phyloP scores from a whole-genome alignment of 2,888 invertebrate genomes.

The Nomada fucata region DNA sequence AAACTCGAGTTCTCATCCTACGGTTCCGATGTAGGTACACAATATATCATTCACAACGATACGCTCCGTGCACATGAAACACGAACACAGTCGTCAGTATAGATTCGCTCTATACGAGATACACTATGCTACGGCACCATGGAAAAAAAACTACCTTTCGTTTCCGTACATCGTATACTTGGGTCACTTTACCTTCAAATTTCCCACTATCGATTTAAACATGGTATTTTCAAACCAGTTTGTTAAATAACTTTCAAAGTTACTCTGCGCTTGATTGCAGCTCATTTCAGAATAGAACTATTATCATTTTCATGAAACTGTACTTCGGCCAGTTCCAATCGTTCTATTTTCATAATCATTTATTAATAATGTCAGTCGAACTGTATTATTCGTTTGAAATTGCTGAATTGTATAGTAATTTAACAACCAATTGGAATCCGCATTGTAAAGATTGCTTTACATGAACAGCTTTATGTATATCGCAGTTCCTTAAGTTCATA shows the following conservation, averaged over 20 bases:
- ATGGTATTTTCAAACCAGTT: not conserved
- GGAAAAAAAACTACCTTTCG: not conserved
- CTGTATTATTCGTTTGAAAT: not conserved
- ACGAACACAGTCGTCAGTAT: conserved; percentile 42
- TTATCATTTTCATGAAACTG: not conserved
- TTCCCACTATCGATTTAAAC: conserved; percentile 26
- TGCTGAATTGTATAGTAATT: not conserved
- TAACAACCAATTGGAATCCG: not conserved
- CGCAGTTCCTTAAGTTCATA: not conserved
- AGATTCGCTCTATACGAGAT: conserved; percentile 31
- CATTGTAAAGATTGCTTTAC: not conserved
- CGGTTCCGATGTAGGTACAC: conserved; percentile 30
- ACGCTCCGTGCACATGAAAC: conserved; percentile 55
- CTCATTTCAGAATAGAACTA: not conserved
- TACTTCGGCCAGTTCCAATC: not conserved
- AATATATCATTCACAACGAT: conserved; percentile 52
- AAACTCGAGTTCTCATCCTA: conserved; percentile 51
- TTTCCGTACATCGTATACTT: not conserved
- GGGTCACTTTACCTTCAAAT: conserved; percentile 8
- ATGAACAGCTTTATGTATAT: conserved; percentile 1
- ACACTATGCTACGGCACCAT: conserved; percentile 13
- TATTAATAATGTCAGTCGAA: not conserved
- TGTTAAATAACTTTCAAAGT: not conserved
- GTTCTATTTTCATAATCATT: not conserved
- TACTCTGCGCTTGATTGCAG: not conserved